Percentiles rank a stretch among this genome's conserved stretches.
Conservation (phyloP, 1,140 invertebrate genomes). For the Lerema accius region DNA sequence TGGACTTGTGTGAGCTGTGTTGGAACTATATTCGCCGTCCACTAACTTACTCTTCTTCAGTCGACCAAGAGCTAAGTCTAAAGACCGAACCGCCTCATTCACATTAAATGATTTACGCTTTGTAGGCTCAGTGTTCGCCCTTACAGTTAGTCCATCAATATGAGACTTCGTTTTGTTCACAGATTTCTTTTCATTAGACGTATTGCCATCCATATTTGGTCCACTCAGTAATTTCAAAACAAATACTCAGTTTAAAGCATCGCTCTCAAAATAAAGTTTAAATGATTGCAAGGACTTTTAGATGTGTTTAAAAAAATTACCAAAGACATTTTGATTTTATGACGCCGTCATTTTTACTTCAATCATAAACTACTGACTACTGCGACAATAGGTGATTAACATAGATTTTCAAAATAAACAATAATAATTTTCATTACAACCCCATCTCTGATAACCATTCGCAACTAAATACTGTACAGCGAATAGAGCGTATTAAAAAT, state of each 20-base stretch:
- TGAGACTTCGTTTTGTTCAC: conserved; percentile 58
- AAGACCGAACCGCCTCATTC: conserved; percentile 60
- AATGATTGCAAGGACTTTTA: background rate
- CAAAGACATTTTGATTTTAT: background rate
- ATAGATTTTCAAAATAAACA: no score
- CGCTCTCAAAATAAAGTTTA: conserved; percentile 1
- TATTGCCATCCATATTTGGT: conserved; percentile 56
- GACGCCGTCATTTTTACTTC: no score
- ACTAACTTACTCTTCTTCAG: conserved; percentile 62
- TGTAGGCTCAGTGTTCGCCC: conserved; percentile 43
- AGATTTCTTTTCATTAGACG: conserved; percentile 49
- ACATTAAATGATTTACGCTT: conserved; percentile 64
- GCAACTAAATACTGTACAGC: background rate
- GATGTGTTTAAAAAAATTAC: background rate
- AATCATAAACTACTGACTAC: no score
- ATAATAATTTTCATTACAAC: background rate
- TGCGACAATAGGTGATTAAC: no score
- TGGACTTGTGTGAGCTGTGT: conserved; percentile 34
- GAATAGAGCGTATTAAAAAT: background rate
- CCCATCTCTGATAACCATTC: background rate
- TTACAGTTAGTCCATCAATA: conserved; percentile 39
- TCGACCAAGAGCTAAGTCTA: conserved; percentile 57
- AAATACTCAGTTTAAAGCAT: background rate
- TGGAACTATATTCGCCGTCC: conserved; percentile 42
- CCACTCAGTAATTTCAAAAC: conserved; percentile 45